These are phyloP conservation scores for Corbicula japonica DNA, from an alignment of 2,888 invertebrate genomes.

Conservation along the genomic window DNA sequence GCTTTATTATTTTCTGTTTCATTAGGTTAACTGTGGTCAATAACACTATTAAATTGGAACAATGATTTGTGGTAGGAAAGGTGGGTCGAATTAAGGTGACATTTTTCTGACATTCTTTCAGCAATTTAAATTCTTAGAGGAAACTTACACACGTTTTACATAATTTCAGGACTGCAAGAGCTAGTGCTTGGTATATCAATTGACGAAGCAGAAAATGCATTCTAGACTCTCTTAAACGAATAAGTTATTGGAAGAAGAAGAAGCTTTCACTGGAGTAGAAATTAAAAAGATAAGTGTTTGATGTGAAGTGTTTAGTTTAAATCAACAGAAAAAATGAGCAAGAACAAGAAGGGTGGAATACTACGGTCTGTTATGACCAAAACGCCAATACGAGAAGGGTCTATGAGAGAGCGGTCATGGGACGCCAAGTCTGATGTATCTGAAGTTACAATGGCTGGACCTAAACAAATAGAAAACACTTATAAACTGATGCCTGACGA, in stretches of 20 bases:
- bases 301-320: not conserved
- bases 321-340: conserved; percentile 18
- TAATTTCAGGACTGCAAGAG: not conserved
- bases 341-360: conserved; percentile 41
- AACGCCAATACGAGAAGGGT: conserved; percentile 52
- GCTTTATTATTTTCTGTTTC: not conserved
- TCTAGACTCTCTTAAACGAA: not conserved
- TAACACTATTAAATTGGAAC: not conserved
- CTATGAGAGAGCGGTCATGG: conserved; percentile 46
- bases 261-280: too few species aligned
- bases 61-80: not conserved
- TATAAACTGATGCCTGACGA: conserved; percentile 66
- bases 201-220: not conserved
- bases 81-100: not conserved
- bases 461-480: conserved; percentile 65
- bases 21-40: not conserved
- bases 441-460: conserved; percentile 14
- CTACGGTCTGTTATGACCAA: conserved; percentile 58
- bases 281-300: not conserved
- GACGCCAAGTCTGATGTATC: conserved; percentile 45
- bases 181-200: not conserved
- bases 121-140: not conserved
- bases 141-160: not conserved
- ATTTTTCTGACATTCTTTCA: not conserved
- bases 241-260: not conserved